Conservation (phyloP, 1,140 invertebrate species). For the Oncopeltus fasciatus region DNA sequence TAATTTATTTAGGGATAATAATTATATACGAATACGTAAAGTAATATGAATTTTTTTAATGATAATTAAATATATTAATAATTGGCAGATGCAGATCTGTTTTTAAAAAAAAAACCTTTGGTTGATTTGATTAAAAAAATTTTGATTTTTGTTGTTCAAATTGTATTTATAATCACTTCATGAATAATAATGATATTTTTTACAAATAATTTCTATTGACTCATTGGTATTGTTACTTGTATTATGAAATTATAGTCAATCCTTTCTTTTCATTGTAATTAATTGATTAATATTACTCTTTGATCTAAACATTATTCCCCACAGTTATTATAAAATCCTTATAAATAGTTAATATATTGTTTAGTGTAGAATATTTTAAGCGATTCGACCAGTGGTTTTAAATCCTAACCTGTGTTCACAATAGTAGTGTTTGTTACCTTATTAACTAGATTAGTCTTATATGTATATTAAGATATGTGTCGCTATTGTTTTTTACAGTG, state of each 20-base stretch:
- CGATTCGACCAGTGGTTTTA: conserved; percentile 13
- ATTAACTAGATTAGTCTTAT: neutral
- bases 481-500: neutral
- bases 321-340: too few species aligned
- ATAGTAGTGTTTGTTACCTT: conserved; percentile 11
- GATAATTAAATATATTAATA: neutral
- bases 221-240: too few species aligned
- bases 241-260: too few species aligned
- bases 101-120: conserved; percentile 10
- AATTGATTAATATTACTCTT: too few species aligned
- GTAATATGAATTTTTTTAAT: neutral
- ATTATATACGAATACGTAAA: neutral
- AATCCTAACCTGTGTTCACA: conserved; percentile 11
- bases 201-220: neutral
- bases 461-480: neutral
- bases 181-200: neutral
- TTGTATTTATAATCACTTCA: neutral
- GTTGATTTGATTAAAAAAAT: conserved; percentile 12
- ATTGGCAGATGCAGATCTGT: conserved; percentile 15
- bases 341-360: too few species aligned
- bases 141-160: neutral
- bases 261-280: too few species aligned
- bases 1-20: neutral
- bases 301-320: too few species aligned
- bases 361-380: too few species aligned